Evolutionary conservation across 2,888 invertebrate species (phyloP), one percentile per base, ranked within the genome.

Genomic region (Sussaba pulchella): DNA sequence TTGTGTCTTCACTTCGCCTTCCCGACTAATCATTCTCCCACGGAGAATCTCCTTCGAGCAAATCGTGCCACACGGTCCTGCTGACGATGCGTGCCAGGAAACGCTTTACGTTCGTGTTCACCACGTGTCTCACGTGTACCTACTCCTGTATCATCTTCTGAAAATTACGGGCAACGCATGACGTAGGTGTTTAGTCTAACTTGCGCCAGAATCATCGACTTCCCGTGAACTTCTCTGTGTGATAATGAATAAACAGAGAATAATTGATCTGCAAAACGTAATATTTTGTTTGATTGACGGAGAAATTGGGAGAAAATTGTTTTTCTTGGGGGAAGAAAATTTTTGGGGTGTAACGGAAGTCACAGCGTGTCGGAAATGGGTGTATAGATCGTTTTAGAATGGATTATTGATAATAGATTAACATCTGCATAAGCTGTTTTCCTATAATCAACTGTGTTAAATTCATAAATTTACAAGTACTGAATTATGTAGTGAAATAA

Each of bases 1-100:
- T 77, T 67, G 78, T 72, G 71, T 61, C 64, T 63, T 19, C 50
- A 54, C 70, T 73, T 50, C 39, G 66, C 50, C 77, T 66, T 74
- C 41, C 39, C 39, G 57, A 78, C 78, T 82, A 81, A 80, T 77
- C 61, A 78, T 75, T 82, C 78, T 78, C 67, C 54, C 71, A 72
- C 74, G 66, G 47, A 54, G 54, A 41, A 64, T 19, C 69, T 63
- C 17, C 54, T 31, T 9, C 54, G 31, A 57, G 5, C 41, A 26
- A 70, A 54, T 54, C 69, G 66, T 57, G 54, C 63, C 61, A 41
- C 54, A 17, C 36, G 4, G 36, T 50, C 69, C 12, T 57, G 64
- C 76, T 73, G 72, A 73, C 54, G 57, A 52, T 76, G 61, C 57
- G 21, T 45, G 41, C 26, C 10, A 52, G 54, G 19, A 72, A 61